Evolutionary conservation across 1,140 invertebrate species (phyloP).

Genomic region (Spodoptera frugiperda): DNA sequence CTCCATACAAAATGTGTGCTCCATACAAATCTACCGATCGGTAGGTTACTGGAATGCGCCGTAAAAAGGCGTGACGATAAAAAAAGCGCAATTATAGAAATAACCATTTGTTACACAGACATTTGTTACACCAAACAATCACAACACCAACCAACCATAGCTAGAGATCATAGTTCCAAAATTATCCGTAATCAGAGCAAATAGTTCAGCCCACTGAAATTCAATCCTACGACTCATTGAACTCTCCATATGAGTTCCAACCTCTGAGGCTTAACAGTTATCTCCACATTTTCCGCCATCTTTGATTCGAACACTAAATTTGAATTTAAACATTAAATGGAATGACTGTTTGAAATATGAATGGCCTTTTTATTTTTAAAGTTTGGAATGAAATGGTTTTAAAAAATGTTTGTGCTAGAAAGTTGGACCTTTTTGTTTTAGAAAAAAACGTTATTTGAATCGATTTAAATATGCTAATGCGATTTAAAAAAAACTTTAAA

Average conservation of each 20-base stretch:
- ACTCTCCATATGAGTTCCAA: not conserved
- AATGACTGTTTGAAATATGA: not conserved
- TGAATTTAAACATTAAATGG: conserved; percentile 6
- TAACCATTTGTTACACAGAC: too few relatives aligned
- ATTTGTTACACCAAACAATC: too few relatives aligned
- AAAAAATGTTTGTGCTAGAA: not conserved
- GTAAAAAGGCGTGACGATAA: too few relatives aligned
- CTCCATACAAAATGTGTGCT: too few relatives aligned
- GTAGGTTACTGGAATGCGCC: too few relatives aligned
- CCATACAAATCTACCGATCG: too few relatives aligned
- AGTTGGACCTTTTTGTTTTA: too few relatives aligned
- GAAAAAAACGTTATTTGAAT: too few relatives aligned
- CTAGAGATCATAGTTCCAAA: too few relatives aligned
- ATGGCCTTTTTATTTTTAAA: not conserved
- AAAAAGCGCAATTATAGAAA: too few relatives aligned
- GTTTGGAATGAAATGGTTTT: not conserved
- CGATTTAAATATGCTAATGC: too few relatives aligned
- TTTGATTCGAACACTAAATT: not conserved
- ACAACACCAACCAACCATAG: not conserved
- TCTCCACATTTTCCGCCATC: not conserved
- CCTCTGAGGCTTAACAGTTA: not conserved
- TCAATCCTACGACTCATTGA: conserved; percentile 3
- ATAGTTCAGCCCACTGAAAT: conserved; percentile 1
- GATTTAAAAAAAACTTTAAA: too few relatives aligned
- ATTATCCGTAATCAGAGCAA: not conserved